phyloP scores from a whole-genome alignment of 2,113 vertebrate genomes.

The Ranitomeya imitator region DNA sequence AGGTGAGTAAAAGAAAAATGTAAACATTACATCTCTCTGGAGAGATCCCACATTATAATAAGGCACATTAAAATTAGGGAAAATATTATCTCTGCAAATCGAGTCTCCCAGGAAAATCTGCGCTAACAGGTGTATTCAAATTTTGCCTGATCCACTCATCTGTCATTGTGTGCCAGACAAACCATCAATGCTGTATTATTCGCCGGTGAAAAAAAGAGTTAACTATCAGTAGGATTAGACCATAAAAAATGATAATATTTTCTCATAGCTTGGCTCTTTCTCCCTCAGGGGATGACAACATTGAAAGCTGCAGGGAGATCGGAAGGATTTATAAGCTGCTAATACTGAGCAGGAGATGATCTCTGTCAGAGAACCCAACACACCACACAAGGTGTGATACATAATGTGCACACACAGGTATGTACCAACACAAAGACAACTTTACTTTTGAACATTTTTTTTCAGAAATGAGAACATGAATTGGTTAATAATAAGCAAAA shows the following conservation, averaged over 20 bases:
- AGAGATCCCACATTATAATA: too few relatives aligned
- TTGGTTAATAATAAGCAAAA: too few relatives aligned
- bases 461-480: background rate
- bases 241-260: background rate
- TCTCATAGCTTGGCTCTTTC: background rate
- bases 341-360: background rate
- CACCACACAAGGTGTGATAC: background rate
- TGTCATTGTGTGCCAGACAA: background rate
- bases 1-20: too few relatives aligned
- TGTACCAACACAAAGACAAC: background rate
- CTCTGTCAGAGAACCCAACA: background rate
- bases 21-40: too few relatives aligned
- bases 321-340: background rate
- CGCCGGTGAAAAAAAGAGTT: background rate
- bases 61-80: too few relatives aligned
- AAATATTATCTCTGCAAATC: too few relatives aligned
- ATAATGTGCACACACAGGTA: background rate
- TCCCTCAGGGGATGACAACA: background rate
- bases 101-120: too few relatives aligned
- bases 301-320: background rate
- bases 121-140: too few relatives aligned
- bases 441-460: background rate
- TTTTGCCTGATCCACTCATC: too few relatives aligned
- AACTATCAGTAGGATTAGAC: background rate
- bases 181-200: background rate